Evolutionary conservation across 2,113 vertebrate species (phyloP).

Genomic region (Falco punctatus): DNA sequence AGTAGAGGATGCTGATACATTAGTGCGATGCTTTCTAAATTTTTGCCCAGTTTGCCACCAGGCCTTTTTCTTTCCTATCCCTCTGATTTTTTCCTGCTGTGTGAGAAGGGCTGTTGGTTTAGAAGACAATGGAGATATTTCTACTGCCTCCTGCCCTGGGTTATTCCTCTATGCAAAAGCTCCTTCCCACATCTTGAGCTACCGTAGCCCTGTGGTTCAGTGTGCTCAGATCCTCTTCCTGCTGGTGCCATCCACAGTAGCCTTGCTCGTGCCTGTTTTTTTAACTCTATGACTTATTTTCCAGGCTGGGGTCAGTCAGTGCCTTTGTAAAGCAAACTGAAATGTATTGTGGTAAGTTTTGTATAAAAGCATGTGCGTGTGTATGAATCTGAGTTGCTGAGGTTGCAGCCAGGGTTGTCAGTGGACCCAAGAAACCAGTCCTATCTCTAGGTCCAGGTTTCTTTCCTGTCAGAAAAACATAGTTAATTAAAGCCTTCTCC

Average conservation of each 20-base stretch:
- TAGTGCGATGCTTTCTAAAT: neutral
- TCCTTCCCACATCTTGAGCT: neutral
- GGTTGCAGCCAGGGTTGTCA: neutral
- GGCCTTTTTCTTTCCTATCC: neutral
- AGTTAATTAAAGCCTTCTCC: constrained; percentile 58
- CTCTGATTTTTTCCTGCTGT: neutral
- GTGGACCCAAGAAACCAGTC: neutral
- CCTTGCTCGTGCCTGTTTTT: neutral
- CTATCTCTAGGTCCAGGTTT: neutral
- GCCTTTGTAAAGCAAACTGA: neutral
- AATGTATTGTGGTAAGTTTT: neutral
- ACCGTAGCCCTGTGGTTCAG: neutral
- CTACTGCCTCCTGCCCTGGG: neutral
- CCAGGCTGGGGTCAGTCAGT: neutral
- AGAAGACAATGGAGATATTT: constrained; percentile 1
- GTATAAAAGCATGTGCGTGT: neutral
- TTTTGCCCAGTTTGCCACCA: constrained; percentile 6
- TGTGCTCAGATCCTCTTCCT: neutral
- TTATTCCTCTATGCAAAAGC: neutral
- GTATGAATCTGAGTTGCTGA: neutral
- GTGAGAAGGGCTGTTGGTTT: neutral
- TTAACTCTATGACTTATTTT: neutral
- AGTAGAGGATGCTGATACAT: neutral
- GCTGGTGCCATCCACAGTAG: rapidly evolving
- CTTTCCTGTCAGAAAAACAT: neutral